phyloP scores from a whole-genome alignment of 2,113 vertebrate genomes.

The Vidua macroura region DNA sequence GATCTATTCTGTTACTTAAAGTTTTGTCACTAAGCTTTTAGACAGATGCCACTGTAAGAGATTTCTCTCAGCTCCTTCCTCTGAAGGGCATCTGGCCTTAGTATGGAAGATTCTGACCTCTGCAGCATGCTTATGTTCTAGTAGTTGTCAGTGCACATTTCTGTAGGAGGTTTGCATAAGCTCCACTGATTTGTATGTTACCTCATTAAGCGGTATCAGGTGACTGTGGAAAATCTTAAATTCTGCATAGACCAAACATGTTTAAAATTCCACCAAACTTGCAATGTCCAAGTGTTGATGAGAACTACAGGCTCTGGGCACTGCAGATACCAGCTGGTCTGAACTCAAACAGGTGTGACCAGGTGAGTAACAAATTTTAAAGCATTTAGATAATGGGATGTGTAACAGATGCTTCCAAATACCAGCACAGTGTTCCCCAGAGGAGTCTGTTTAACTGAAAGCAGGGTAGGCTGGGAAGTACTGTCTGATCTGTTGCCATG shows the following conservation, averaged over 20 bases:
- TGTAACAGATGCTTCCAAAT: neutral
- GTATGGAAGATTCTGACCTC: neutral
- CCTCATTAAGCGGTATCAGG: slow-evolving; percentile 57
- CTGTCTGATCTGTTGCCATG: neutral
- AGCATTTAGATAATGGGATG: neutral
- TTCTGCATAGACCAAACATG: slow-evolving; percentile 69
- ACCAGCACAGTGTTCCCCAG: neutral
- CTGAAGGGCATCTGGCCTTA: neutral
- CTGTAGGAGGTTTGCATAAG: neutral
- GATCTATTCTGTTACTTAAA: neutral
- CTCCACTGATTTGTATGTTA: neutral
- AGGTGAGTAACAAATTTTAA: slow-evolving; percentile 61
- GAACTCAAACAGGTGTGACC: slow-evolving; percentile 68
- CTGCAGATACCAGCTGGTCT: slow-evolving; percentile 65
- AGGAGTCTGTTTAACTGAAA: neutral
- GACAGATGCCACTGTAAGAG: neutral
- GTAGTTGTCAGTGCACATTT: neutral
- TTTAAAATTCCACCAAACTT: slow-evolving; percentile 76
- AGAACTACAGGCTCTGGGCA: slow-evolving; percentile 78
- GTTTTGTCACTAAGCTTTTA: neutral
- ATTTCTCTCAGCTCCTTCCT: neutral
- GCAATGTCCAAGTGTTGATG: slow-evolving; percentile 64
- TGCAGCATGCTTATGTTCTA: neutral
- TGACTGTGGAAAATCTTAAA: slow-evolving; percentile 82
- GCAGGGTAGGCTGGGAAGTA: neutral